Evolutionary conservation across 2,113 vertebrate genomes (phyloP), one percentile per base, ranked within the genome.

Genomic region (Thunnus thynnus): DNA sequence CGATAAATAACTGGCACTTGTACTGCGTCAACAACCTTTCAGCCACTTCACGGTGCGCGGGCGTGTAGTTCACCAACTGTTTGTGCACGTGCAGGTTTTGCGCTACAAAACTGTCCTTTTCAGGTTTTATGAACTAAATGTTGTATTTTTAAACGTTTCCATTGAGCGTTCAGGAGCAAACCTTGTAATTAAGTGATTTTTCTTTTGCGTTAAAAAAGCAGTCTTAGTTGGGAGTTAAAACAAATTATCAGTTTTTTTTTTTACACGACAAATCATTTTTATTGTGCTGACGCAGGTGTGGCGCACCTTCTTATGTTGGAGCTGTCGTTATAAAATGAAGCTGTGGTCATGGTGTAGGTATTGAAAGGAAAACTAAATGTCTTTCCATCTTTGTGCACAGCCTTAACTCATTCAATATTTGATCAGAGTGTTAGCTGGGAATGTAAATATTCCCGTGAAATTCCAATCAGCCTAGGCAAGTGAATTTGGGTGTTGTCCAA

Each of bases 401-500:
- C 13, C 10, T 44, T 11, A 56, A 20, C 25, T 36, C 3, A 5
- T 11, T 5, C 12, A 57, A 22, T 79, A 65, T 85, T 36, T 80
- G 47, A 32, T 27, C 36, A 16, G 8, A 25, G 2, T 6, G 61
- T 56, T 27, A 18, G 56, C 6, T 46, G 48, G 20, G 67, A 65
- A 41, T 66, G 20, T 47, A 75, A 50, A 66, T 71, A 80, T 75
- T 80, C 63, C 78, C 50, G 67, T 16, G 64, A 72, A 78, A 69
- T 72, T 76, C 58, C 61, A 57, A 20, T 73, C 11, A 71, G 22
- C 50, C 30, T 46, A 56, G 68, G 57, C 3, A 30, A 48, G 52
- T 74, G 48, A 10, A 72, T 51, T 5, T 87, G 84, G 73, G 85
- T 89, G 85, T 82, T 76, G 86, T 84, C 82, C 51, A 84, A 22